phyloP scores from a whole-genome alignment of 1,140 invertebrate genomes.

The Ctenoplectra terminalis region DNA sequence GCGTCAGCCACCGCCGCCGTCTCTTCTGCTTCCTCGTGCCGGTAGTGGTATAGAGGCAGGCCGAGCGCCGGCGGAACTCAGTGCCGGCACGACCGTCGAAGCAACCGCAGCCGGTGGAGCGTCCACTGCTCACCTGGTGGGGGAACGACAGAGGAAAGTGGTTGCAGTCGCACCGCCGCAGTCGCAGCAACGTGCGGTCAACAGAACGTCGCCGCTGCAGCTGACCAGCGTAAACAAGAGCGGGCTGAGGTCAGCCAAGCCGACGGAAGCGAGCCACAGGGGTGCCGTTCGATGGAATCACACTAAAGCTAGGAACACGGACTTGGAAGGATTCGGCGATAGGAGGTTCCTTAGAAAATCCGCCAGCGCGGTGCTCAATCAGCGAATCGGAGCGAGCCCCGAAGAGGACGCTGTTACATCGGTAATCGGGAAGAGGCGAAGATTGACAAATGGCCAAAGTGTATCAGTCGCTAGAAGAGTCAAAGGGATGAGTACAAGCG shows the following conservation, averaged over 20 bases:
- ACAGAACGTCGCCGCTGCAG: constrained; percentile 32
- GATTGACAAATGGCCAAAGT: constrained; percentile 39
- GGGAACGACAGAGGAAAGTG: constrained; percentile 65
- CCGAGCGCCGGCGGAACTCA: constrained; percentile 77
- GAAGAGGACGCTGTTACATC: constrained; percentile 38
- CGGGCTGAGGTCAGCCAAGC: constrained; percentile 22
- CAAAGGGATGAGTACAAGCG: constrained; percentile 36
- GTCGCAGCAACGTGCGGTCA: constrained; percentile 53
- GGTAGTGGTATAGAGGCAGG: constrained; percentile 74
- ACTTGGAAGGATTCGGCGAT: constrained; percentile 51
- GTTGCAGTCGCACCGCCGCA: constrained; percentile 32
- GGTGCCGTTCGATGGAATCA: constrained; percentile 64
- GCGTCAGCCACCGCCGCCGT: constrained; percentile 66
- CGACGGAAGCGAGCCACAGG: constrained; percentile 23
- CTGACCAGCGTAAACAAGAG: constrained; percentile 46
- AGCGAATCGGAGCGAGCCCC: constrained; percentile 51
- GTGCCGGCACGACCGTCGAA: constrained; percentile 80
- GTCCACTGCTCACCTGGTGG: constrained; percentile 51
- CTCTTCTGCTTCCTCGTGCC: constrained; percentile 75
- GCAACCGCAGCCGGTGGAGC: constrained; percentile 68
- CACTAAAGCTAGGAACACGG: constrained; percentile 37
- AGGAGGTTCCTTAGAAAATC: constrained; percentile 66
- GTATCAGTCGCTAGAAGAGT: constrained; percentile 3
- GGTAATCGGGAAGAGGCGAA: constrained; percentile 29
- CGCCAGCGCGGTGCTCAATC: constrained; percentile 73